Percentiles rank a stretch among this genome's conserved stretches.
These are phyloP conservation scores for Periphyllus acericola DNA, from an alignment of 2,888 invertebrate genomes.

Conservation along the genomic window DNA sequence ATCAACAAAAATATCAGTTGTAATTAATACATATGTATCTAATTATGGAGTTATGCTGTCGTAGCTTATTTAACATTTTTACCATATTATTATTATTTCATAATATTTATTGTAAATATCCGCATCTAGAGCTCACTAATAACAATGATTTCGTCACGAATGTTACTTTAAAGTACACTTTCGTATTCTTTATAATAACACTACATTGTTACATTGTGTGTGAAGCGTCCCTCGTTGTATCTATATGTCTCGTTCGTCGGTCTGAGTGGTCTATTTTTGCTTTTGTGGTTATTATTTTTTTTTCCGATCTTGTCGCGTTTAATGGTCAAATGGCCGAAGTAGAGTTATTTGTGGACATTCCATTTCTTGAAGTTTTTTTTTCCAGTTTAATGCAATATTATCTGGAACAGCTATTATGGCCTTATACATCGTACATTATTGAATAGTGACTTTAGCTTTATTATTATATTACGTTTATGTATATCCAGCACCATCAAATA, in stretches of 20 bases:
- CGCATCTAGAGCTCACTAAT: background rate
- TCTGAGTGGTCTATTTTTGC: slow-evolving; percentile 8
- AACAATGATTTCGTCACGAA: background rate
- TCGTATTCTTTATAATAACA: background rate
- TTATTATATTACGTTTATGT: too few relatives aligned
- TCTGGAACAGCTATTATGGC: background rate
- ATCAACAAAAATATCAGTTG: too few relatives aligned
- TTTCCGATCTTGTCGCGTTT: background rate
- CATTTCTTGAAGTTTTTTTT: background rate
- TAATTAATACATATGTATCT: too few relatives aligned
- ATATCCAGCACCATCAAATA: too few relatives aligned
- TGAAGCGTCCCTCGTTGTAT: background rate
- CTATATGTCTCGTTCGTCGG: background rate
- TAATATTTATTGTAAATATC: background rate
- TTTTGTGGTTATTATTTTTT: background rate
- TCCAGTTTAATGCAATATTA: background rate
- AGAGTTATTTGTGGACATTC: slow-evolving; percentile 22
- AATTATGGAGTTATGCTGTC: too few relatives aligned
- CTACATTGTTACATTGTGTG: background rate
- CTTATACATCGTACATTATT: background rate
- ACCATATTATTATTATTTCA: too few relatives aligned
- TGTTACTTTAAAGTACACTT: background rate
- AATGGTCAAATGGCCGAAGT: background rate
- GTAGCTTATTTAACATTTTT: too few relatives aligned
- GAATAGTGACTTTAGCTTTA: background rate